These are phyloP conservation scores for Holothuria scabra DNA, from an alignment of 53 echinoderm and acorn worm genomes.

Conservation along the genomic window DNA sequence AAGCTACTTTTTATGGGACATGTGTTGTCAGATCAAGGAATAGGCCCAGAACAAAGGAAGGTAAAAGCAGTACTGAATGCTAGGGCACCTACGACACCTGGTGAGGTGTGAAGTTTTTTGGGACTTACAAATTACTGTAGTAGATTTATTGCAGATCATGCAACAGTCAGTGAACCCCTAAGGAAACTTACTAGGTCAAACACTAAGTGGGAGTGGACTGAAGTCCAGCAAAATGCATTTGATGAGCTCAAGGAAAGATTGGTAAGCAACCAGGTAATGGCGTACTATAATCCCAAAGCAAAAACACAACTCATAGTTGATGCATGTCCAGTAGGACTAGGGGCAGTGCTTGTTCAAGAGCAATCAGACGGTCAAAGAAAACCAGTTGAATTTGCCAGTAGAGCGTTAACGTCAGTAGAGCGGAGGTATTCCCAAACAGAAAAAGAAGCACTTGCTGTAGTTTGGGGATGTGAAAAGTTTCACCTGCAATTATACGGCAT, in stretches of 20 bases:
- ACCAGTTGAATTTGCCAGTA: conserved; percentile 8
- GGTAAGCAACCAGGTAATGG: too few relatives aligned
- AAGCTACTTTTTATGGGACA: conserved; percentile 3
- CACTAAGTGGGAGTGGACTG: too few relatives aligned
- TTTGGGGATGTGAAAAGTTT: neutral
- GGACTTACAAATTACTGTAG: too few relatives aligned
- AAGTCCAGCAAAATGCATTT: too few relatives aligned
- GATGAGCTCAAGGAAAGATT: too few relatives aligned
- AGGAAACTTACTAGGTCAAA: too few relatives aligned
- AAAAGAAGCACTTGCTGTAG: conserved; percentile 17
- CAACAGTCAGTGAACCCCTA: too few relatives aligned
- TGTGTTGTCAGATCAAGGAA: neutral
- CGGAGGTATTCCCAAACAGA: neutral
- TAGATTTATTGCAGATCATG: too few relatives aligned
- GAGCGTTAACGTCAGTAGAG: neutral
- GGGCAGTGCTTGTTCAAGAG: conserved; percentile 13
- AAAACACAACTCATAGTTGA: too few relatives aligned
- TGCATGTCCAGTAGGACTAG: neutral
- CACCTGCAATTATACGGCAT: neutral
- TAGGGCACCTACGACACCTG: neutral
- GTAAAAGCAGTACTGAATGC: neutral
- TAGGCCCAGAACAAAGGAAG: conserved; percentile 4
- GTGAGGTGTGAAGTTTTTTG: too few relatives aligned
- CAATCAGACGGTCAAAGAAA: conserved; percentile 1
- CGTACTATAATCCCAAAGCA: too few relatives aligned